phyloP scores from a whole-genome alignment of 2,888 invertebrate species.

The Cheilosia impressa region DNA sequence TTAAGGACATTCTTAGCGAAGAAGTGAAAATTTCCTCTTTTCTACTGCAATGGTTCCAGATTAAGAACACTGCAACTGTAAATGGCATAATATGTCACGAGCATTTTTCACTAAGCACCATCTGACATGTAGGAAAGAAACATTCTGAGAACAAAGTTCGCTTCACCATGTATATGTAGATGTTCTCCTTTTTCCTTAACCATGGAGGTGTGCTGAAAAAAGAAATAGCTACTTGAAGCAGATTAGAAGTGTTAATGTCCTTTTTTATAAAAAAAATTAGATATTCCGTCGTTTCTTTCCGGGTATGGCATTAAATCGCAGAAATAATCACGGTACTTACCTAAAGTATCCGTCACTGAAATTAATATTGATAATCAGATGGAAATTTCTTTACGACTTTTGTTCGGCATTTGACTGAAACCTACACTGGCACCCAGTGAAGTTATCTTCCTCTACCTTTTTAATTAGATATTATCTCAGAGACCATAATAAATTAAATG shows the following conservation, averaged over 20 bases:
- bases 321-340: background rate
- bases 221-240: background rate
- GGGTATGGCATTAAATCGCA: background rate
- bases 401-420: background rate
- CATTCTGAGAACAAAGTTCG: slow-evolving; percentile 27
- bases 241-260: slow-evolving; percentile 41
- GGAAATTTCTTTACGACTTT: no score
- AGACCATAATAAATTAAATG: background rate
- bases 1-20: slow-evolving; percentile 42
- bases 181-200: background rate
- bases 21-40: slow-evolving; percentile 21
- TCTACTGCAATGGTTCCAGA: slow-evolving; percentile 36
- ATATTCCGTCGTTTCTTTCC: slow-evolving; percentile 4
- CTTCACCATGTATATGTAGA: background rate
- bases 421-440: background rate
- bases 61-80: slow-evolving; percentile 53
- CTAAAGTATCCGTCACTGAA: background rate
- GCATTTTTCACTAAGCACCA: slow-evolving; percentile 44
- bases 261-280: background rate
- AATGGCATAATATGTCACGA: slow-evolving; percentile 64
- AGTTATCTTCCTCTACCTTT: background rate
- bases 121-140: slow-evolving; percentile 24
- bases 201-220: slow-evolving; percentile 13
- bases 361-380: no score
- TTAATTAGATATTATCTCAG: background rate